Percentiles rank a stretch among this genome's conserved stretches.
These are phyloP conservation scores for Poecilobothrus nobilitatus DNA, from an alignment of 2,888 invertebrate genomes.

Conservation along the genomic window DNA sequence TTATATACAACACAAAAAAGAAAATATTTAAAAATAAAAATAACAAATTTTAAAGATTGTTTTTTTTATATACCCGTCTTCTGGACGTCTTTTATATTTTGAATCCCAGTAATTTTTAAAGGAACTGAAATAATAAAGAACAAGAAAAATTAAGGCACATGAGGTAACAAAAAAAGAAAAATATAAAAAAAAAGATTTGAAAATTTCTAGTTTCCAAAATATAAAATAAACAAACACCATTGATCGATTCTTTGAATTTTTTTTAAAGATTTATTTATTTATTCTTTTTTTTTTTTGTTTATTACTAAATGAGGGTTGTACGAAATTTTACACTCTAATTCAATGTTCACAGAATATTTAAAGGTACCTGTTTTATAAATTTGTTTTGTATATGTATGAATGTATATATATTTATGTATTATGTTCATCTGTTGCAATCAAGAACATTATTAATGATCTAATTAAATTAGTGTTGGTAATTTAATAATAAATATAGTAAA, in stretches of 20 bases:
- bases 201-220: neutral
- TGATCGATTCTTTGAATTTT: neutral
- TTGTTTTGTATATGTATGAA: too few species aligned
- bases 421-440: too few species aligned
- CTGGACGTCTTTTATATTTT: neutral
- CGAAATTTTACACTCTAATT: neutral
- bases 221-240: constrained; percentile 1
- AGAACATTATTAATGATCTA: too few species aligned
- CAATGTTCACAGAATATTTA: neutral
- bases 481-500: too few species aligned
- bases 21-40: neutral
- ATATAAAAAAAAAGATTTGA: neutral
- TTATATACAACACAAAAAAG: neutral
- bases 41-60: neutral
- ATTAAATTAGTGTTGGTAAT: too few species aligned
- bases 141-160: neutral
- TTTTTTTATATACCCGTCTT: neutral
- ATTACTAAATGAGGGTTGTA: neutral
- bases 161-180: neutral
- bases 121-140: neutral
- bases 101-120: neutral
- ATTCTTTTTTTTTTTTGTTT: neutral
- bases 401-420: too few species aligned
- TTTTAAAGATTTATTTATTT: neutral
- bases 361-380: neutral